Base-by-base conservation (phyloP, 2,797 vertebrate genomes). In the Sebastes oblongus region DNA sequence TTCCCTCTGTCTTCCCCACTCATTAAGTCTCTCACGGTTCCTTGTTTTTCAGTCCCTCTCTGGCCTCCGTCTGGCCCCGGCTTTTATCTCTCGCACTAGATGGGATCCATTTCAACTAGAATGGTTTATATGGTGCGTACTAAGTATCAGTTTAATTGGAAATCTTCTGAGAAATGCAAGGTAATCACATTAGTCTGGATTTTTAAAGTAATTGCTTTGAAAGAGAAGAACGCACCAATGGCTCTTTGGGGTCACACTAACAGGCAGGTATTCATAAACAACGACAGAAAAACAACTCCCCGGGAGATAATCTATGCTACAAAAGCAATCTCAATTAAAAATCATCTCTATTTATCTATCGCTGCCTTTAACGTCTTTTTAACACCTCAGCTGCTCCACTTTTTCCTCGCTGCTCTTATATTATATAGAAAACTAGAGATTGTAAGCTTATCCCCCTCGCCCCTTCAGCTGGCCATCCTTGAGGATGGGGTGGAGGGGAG, bases 91-190 rank as follows among this genome's bases (percentile, higher is more conserved):
- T 65, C 71, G 46, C 81, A 52, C 83, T 78, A 73, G 79, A 93
- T 82, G 76, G 83, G 66, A 91, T 88, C 82, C 80, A 87, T 92
- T 92, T 87, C 66, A 81, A 82, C 81, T 64, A 56, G 79, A 89
- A 74, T 77, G 81, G 84, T 90, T 86, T 86, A 86, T 84, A 81
- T 62, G 46, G 77, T 75, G 84, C 13, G 66, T 78, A 78, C 68
- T 88, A 89, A 90, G 81, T 83, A 90, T 88, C 69, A 18, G 61
- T 89, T 87, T 93, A 92, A 94, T 92, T 94, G 90, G 89, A 92
- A 89, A 86, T 87, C 82, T 81, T 87, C 66, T 6, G 89, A 87
- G 89, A 87, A 91, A 91, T 82, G 80, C 68, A 2, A 61, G 71
- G 69, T 89, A 89, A 91, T 91, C 76, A 82, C 84, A 92, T 92